phyloP scores from a whole-genome alignment of 2,797 vertebrate genomes.

The Syngnathus acus region DNA sequence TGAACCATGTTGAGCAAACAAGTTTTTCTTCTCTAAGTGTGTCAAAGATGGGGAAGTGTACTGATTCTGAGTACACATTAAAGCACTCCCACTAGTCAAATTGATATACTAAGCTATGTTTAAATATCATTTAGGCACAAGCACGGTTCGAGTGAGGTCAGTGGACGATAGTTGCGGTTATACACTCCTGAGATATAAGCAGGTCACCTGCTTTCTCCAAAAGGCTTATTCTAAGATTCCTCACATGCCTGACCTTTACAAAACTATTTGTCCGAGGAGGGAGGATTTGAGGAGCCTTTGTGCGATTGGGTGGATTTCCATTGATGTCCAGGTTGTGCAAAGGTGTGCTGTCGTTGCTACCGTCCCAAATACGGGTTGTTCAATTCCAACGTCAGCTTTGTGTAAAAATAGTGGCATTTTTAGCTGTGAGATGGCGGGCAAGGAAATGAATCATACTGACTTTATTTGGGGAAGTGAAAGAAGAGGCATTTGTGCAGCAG shows the following conservation, averaged over 20 bases:
- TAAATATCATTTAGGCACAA: background rate
- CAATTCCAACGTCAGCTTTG: background rate
- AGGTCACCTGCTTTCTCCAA: constrained; percentile 50
- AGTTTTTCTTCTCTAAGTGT: background rate
- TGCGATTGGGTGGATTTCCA: constrained; percentile 23
- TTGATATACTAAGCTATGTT: background rate
- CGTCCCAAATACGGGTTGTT: constrained; percentile 1
- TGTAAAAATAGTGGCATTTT: background rate
- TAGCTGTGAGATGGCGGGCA: background rate
- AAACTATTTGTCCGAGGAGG: constrained; percentile 38
- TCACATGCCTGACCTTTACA: constrained; percentile 50
- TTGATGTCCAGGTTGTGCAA: constrained; percentile 14
- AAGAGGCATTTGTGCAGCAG: background rate
- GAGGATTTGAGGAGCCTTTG: constrained; percentile 38
- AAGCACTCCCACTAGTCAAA: background rate
- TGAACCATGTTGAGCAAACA: background rate
- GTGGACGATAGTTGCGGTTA: constrained; percentile 23
- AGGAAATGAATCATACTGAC: background rate
- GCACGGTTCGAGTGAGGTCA: constrained; percentile 9
- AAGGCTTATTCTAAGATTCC: constrained; percentile 53
- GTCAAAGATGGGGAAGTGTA: background rate
- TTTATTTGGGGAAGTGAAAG: constrained; percentile 17
- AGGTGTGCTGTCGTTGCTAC: constrained; percentile 6
- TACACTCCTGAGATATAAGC: constrained; percentile 13
- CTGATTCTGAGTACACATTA: background rate